These are phyloP conservation scores for Blera fallax DNA, from an alignment of 2,888 invertebrate species.

Conservation along the genomic window DNA sequence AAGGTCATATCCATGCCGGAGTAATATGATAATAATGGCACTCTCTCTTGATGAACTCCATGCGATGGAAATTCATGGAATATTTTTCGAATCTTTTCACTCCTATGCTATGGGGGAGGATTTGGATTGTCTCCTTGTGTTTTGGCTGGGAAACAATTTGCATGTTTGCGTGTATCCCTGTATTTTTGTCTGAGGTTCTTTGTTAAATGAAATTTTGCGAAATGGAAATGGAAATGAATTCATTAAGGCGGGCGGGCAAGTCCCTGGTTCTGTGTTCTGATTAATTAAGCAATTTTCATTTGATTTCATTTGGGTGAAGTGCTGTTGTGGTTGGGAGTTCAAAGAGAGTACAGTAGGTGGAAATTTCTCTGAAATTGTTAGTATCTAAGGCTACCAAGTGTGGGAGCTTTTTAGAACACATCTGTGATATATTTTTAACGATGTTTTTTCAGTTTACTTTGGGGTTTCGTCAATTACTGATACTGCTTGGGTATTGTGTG, in stretches of 20 bases:
- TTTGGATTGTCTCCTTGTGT: background rate
- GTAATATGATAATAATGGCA: slow-evolving; percentile 42
- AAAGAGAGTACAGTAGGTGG: background rate
- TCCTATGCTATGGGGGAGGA: background rate
- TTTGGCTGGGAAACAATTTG: background rate
- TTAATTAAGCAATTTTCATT: background rate
- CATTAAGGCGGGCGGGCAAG: background rate
- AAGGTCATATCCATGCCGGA: slow-evolving; percentile 34
- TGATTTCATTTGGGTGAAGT: background rate
- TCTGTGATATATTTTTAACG: background rate
- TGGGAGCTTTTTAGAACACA: background rate
- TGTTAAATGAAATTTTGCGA: slow-evolving; percentile 1
- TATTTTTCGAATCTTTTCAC: slow-evolving; percentile 13
- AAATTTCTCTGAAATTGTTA: background rate
- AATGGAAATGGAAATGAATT: slow-evolving; percentile 4
- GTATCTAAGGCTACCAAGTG: background rate
- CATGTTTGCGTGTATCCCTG: background rate
- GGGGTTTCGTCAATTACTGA: background rate
- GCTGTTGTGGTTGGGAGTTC: background rate
- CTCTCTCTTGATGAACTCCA: slow-evolving; percentile 42
- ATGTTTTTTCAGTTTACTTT: background rate
- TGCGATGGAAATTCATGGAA: slow-evolving; percentile 15
- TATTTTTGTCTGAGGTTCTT: background rate
- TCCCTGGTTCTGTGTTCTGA: background rate
- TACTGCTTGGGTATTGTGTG: background rate